These are phyloP conservation scores for Leucophora obtusa DNA, from an alignment of 2,888 invertebrate genomes.

Conservation along the genomic window DNA sequence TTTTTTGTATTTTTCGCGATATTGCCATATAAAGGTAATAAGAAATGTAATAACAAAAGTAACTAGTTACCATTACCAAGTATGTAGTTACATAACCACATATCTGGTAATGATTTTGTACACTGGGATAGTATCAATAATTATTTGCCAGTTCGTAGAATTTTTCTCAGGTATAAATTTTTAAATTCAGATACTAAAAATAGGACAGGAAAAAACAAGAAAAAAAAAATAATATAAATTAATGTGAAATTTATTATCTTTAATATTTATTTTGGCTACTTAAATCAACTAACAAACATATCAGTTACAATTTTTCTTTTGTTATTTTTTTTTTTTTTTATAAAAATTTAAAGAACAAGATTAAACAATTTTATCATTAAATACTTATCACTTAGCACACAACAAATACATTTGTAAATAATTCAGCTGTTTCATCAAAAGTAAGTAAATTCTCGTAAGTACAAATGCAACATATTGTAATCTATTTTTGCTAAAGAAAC, in stretches of 20 bases:
- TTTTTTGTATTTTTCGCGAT: too few species aligned
- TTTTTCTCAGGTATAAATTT: too few species aligned
- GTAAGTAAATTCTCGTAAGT: constrained; percentile 2
- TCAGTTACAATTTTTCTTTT: background rate
- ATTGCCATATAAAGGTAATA: too few species aligned
- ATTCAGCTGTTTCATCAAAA: constrained; percentile 57
- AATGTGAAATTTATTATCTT: constrained; percentile 2
- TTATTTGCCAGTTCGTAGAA: constrained; percentile 21
- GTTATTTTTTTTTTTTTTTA: too few species aligned
- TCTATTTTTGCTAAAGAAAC: constrained; percentile 25
- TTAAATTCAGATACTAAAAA: constrained; percentile 3
- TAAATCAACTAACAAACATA: background rate
- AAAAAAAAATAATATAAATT: background rate
- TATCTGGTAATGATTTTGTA: too few species aligned
- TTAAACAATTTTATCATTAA: constrained; percentile 54
- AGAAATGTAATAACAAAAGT: too few species aligned
- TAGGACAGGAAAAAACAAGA: background rate
- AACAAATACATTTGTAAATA: constrained; percentile 17
- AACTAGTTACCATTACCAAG: too few species aligned
- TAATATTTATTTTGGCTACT: constrained; percentile 40
- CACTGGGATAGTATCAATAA: too few species aligned
- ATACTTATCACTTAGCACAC: constrained; percentile 46
- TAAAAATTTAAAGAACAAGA: constrained; percentile 46
- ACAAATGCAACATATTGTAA: constrained; percentile 50
- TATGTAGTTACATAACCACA: too few species aligned